Conservation (phyloP, 2,888 invertebrate species). For the Sthenelais limicola region DNA sequence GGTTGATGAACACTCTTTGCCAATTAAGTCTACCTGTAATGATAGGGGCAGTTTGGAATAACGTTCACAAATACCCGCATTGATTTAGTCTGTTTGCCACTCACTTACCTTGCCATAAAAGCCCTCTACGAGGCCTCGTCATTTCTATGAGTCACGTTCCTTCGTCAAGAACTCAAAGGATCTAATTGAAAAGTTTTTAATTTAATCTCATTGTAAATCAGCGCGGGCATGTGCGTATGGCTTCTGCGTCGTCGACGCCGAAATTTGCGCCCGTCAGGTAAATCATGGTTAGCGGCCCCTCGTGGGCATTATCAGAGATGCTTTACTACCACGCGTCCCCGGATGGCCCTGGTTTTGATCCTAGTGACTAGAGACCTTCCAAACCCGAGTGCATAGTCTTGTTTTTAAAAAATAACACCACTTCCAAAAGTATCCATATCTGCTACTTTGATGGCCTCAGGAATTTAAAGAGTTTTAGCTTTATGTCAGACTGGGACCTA, state of each 20-base stretch:
- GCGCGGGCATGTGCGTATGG: not conserved
- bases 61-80: not conserved
- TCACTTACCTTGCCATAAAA: conserved; percentile 8
- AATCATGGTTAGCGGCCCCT: conserved; percentile 24
- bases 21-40: too few species aligned
- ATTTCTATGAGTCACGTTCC: conserved; percentile 18
- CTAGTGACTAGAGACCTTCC: too few species aligned
- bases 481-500: too few species aligned
- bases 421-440: too few species aligned
- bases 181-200: conserved; percentile 34
- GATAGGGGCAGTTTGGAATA: too few species aligned
- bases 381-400: too few species aligned
- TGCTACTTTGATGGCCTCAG: too few species aligned
- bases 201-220: conserved; percentile 29
- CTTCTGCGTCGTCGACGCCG: not conserved
- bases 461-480: too few species aligned
- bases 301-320: conserved; percentile 29
- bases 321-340: too few species aligned
- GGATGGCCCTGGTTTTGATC: too few species aligned
- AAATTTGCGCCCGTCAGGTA: conserved; percentile 26
- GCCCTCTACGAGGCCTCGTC: not conserved
- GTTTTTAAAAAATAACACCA: too few species aligned
- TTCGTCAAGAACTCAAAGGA: not conserved
- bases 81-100: not conserved
- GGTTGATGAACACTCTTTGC: too few species aligned